Conservation (phyloP, 2,797 vertebrate genomes). For the Mus caroli region DNA sequence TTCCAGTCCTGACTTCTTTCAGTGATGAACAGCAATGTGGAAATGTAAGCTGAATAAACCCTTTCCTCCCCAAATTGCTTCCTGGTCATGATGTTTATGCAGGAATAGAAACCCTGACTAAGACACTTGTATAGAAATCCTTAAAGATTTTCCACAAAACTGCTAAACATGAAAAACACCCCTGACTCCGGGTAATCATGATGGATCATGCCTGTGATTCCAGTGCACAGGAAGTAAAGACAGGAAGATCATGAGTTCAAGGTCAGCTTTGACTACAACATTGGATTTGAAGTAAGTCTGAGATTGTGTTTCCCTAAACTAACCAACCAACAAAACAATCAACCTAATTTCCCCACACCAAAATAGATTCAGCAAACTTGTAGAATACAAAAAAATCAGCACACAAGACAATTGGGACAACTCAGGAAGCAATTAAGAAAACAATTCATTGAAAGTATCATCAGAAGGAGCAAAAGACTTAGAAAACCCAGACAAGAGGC, state of each 20-base stretch:
- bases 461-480: neutral
- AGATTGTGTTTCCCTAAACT: neutral
- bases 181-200: neutral
- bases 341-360: neutral
- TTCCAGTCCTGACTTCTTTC: no score
- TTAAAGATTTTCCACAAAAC: conserved; percentile 17
- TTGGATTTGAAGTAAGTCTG: neutral
- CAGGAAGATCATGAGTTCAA: neutral
- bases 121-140: neutral
- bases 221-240: neutral
- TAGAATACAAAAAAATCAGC: neutral
- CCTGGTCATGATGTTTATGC: no score
- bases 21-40: no score
- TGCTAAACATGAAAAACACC: neutral
- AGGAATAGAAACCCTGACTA: neutral
- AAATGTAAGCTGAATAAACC: no score
- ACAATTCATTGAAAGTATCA: neutral
- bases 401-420: conserved; percentile 22
- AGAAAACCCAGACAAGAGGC: neutral
- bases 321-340: neutral
- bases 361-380: neutral
- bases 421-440: neutral
- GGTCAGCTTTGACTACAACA: neutral
- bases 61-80: no score
- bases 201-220: neutral